phyloP scores from a whole-genome alignment of 1,140 invertebrate genomes.

The Sarcophaga bullata region DNA sequence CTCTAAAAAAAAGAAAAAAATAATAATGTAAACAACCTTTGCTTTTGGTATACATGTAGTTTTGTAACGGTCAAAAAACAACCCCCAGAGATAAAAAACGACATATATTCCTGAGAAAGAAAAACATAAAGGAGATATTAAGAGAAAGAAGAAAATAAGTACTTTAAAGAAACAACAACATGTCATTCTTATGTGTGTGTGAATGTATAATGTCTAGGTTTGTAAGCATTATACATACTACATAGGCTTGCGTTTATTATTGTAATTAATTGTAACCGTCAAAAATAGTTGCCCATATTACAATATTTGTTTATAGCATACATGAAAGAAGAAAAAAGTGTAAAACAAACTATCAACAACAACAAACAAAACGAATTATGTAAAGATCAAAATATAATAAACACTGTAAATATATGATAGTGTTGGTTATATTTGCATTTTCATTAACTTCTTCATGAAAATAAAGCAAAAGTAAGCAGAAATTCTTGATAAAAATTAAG shows the following conservation, averaged over 20 bases:
- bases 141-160: background rate
- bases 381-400: background rate
- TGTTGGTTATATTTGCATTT: background rate
- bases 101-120: background rate
- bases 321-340: background rate
- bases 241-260: no score
- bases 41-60: background rate
- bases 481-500: background rate
- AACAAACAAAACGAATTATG: background rate
- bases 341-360: background rate
- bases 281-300: no score
- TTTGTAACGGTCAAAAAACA: slow-evolving; percentile 15
- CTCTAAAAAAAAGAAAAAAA: background rate
- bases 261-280: no score
- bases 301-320: background rate
- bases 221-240: no score
- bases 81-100: slow-evolving; percentile 7
- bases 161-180: no score
- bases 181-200: no score
- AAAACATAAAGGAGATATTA: background rate
- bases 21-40: no score
- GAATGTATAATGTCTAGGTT: no score
- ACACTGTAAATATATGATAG: background rate
- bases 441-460: background rate
- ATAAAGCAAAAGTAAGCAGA: background rate